A percentile compares a stretch with the other conserved stretches of the same genome.
Evolutionary conservation across 2,797 vertebrate genomes (phyloP).

Genomic region (Rhinogobio ventralis): DNA sequence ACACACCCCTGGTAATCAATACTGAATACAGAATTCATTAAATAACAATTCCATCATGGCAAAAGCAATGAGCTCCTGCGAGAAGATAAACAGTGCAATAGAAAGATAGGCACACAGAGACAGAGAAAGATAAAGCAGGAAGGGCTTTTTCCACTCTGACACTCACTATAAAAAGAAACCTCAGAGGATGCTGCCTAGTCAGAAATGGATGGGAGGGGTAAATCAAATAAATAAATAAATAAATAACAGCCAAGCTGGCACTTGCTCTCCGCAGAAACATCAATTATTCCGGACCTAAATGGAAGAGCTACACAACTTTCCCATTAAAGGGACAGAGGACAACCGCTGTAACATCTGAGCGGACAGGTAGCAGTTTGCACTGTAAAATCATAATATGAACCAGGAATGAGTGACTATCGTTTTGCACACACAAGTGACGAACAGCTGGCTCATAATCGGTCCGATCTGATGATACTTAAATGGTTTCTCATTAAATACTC

Average conservation of each 20-base stretch:
- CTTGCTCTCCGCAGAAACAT: constrained; percentile 49
- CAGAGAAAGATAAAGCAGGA: not conserved
- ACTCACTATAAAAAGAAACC: constrained; percentile 31
- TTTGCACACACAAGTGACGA: constrained; percentile 9
- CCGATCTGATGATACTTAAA: constrained; percentile 2
- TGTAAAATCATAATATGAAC: not conserved
- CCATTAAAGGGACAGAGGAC: constrained; percentile 52
- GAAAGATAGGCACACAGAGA: not conserved
- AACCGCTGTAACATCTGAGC: constrained; percentile 3
- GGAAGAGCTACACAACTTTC: constrained; percentile 54
- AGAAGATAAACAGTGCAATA: not conserved
- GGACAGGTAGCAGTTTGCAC: constrained; percentile 7
- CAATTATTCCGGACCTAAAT: constrained; percentile 62
- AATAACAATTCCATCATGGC: constrained; percentile 52
- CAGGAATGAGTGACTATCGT: not conserved
- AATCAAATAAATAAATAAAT: constrained; percentile 21
- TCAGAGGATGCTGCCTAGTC: constrained; percentile 24
- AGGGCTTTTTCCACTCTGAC: constrained; percentile 1
- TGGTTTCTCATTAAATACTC: constrained; percentile 30
- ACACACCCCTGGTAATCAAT: constrained; percentile 27
- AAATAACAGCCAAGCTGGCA: constrained; percentile 27
- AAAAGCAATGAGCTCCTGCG: not conserved
- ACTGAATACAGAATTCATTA: constrained; percentile 16
- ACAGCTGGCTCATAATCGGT: constrained; percentile 4
- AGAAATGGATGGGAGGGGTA: constrained; percentile 23